Evolutionary conservation across 2,113 vertebrate genomes (phyloP).

Genomic region (Rhea americana): DNA sequence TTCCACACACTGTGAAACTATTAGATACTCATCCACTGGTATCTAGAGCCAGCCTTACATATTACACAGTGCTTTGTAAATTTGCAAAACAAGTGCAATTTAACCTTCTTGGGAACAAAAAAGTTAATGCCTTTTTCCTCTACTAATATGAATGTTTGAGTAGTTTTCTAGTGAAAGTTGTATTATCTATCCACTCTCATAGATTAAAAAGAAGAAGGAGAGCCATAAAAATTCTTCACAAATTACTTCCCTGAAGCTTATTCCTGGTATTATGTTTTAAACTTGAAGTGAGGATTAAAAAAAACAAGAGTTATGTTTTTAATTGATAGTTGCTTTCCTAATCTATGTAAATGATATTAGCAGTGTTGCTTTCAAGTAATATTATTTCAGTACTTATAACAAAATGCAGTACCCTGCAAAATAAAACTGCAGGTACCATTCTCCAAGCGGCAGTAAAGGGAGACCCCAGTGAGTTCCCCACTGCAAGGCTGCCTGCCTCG

Average conservation of each 20-base stretch:
- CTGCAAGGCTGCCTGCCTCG: neutral
- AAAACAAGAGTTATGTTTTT: neutral
- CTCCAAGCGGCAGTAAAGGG: neutral
- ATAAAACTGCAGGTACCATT: neutral
- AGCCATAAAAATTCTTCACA: conserved; percentile 14
- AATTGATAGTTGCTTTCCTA: neutral
- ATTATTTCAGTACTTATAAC: neutral
- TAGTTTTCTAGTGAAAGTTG: conserved; percentile 7
- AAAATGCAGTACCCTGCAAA: conserved; percentile 14
- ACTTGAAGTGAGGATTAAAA: conserved; percentile 24
- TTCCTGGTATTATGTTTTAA: neutral
- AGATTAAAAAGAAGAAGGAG: conserved; percentile 14
- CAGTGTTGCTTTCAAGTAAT: neutral
- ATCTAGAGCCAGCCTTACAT: neutral
- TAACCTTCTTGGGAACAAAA: conserved; percentile 7
- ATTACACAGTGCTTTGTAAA: neutral
- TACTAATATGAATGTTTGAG: conserved; percentile 15
- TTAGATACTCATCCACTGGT: neutral
- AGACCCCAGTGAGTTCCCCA: neutral
- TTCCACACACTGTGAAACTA: neutral
- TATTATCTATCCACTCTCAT: neutral
- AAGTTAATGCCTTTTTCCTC: conserved; percentile 33
- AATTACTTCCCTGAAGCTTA: conserved; percentile 21
- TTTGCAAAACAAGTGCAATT: conserved; percentile 13
- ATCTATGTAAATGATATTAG: neutral